Evolutionary conservation across 2,888 invertebrate genomes (phyloP).

Genomic region (Drosophila anomelani): DNA sequence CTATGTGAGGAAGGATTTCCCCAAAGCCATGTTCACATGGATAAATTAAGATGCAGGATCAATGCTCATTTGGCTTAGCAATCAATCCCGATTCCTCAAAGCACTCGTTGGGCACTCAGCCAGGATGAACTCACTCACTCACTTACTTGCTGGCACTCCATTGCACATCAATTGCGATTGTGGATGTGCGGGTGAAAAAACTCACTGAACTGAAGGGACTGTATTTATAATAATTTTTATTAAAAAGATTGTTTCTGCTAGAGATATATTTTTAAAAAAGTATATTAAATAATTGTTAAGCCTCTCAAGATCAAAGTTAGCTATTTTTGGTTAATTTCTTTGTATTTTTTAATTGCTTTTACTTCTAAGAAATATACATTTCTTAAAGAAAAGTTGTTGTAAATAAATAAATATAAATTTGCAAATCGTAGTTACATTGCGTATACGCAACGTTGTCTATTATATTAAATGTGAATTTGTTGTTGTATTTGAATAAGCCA

Average conservation of each 20-base stretch:
- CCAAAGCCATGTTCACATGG: conserved; percentile 3
- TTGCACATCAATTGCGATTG: conserved; percentile 27
- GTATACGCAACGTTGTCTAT: conserved; percentile 22
- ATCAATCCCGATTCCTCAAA: conserved; percentile 28
- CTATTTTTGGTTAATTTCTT: neutral
- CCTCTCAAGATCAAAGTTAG: neutral
- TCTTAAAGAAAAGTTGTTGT: neutral
- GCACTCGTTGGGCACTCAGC: conserved; percentile 14
- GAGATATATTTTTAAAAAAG: neutral
- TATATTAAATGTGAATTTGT: neutral
- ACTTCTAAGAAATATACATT: neutral
- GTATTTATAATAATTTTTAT: neutral
- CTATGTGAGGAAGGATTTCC: neutral
- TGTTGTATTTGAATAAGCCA: neutral
- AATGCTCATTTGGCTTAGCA: conserved; percentile 42
- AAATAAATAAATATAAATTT: neutral
- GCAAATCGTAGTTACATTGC: neutral
- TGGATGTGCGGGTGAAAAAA: neutral
- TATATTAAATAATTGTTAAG: neutral
- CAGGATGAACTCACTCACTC: conserved; percentile 15
- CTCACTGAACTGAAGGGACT: too few relatives aligned
- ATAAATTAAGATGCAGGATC: conserved; percentile 30
- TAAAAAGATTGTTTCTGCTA: neutral
- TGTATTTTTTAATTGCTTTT: neutral
- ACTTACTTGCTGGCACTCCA: conserved; percentile 21